Evolutionary conservation across 2,888 invertebrate species (phyloP), one percentile per base, ranked within the genome.

Genomic region (Cantharis nigra): DNA sequence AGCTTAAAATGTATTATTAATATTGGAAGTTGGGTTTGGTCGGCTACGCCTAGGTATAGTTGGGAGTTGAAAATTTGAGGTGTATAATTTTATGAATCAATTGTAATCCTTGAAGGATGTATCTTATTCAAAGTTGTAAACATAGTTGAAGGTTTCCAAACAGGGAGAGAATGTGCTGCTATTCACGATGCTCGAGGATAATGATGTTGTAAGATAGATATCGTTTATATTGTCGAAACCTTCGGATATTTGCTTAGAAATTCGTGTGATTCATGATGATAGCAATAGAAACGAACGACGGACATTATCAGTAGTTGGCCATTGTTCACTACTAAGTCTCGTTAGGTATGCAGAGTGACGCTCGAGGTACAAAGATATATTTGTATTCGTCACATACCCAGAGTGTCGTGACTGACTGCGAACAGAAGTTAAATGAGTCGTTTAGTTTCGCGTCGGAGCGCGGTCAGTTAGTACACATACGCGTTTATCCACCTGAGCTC

Each of bases 381-480:
- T 87, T 86, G 87, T 87, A 87, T 87, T 87, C 87, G 87, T 87
- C 87, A 86, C 86, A 84, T 84, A 83, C 84, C 81, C 81, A 82
- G 82, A 77, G 74, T 80, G 82, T 80, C 82, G 83, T 84, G 84
- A 85, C 82, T 84, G 85, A 84, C 82, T 82, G 78, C 78, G 80
- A 76, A 80, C 81, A 81, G 80, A 81, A 81, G 84, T 84, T 83
- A 85, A 86, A 85, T 85, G 86, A 87, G 83, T 86, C 85, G 86
- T 85, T 85, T 84, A 86, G 87, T 87, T 83, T 83, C 84, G 84
- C 83, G 82, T 81, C 81, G 82, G 85, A 83, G 82, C 83, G 85
- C 84, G 84, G 75, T 79, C 78, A 82, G 84, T 78, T 80, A 80
- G 82, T 83, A 83, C 82, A 78, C 74, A 67, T 23, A 67, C 74